phyloP scores from a whole-genome alignment of 2,113 vertebrate genomes.

The Apteryx owenii region DNA sequence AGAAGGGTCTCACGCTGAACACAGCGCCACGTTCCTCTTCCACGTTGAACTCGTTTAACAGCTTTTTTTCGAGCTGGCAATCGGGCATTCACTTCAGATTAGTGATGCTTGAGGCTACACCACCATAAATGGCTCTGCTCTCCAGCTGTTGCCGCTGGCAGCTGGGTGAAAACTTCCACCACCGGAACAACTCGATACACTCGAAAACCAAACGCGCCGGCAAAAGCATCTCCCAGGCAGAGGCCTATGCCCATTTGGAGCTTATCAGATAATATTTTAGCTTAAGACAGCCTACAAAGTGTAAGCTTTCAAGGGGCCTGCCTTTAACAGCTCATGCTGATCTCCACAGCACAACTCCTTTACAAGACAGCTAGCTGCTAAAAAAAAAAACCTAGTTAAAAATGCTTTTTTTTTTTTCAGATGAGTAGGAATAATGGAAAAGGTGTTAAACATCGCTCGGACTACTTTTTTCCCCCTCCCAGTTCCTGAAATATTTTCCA shows the following conservation, averaged over 20 bases:
- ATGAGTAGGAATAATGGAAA: not conserved
- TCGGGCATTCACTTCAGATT: constrained; percentile 64
- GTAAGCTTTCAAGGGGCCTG: constrained; percentile 7
- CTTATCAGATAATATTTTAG: not conserved
- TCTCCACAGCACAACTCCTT: not conserved
- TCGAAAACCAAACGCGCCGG: constrained; percentile 40
- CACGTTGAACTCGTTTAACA: not conserved
- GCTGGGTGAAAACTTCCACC: constrained; percentile 43
- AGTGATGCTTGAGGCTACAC: constrained; percentile 9
- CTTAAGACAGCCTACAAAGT: not conserved
- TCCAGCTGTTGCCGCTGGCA: constrained; percentile 58
- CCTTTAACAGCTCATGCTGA: not conserved
- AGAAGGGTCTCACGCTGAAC: not conserved
- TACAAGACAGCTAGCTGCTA: not conserved
- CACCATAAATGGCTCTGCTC: not conserved
- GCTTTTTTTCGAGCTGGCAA: constrained; percentile 14
- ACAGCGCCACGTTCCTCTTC: not conserved
- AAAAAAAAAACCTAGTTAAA: not conserved
- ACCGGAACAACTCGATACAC: constrained; percentile 31
- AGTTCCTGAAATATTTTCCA: constrained; percentile 23
- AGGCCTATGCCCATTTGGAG: constrained; percentile 19
- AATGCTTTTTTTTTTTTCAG: not conserved
- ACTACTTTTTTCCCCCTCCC: not conserved
- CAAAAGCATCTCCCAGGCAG: constrained; percentile 35
- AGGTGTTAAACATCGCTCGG: not conserved